phyloP scores from a whole-genome alignment of 2,113 vertebrate species.

The Triplophysa rosa region DNA sequence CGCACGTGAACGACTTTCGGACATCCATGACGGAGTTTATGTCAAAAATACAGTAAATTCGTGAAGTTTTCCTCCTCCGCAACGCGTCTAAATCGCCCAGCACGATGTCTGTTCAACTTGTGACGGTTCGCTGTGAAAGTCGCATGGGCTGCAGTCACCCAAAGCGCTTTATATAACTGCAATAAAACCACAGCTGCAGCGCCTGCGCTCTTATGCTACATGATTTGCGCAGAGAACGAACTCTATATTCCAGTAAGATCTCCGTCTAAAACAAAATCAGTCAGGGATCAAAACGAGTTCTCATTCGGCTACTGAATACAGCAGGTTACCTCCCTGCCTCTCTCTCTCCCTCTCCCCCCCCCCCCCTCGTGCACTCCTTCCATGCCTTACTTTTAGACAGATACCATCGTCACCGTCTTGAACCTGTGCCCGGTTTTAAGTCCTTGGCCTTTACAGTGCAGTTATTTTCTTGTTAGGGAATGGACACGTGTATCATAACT shows the following conservation, averaged over 20 bases:
- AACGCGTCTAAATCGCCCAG: conserved; percentile 12
- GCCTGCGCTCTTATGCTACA: conserved; percentile 14
- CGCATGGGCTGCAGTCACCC: background rate
- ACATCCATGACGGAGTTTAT: conserved; percentile 45
- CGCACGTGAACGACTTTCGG: conserved; percentile 23
- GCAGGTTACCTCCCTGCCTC: conserved; percentile 26
- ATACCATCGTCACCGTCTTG: conserved; percentile 44
- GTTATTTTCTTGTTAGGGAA: conserved; percentile 26
- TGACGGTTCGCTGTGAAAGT: background rate
- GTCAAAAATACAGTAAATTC: background rate
- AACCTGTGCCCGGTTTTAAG: conserved; percentile 47
- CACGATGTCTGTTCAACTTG: background rate
- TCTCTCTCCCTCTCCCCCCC: conserved; percentile 15
- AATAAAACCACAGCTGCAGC: conserved; percentile 12
- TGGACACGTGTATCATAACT: conserved; percentile 8
- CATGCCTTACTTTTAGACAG: conserved; percentile 35
- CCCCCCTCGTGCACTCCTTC: conserved; percentile 12
- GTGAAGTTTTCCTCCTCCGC: background rate
- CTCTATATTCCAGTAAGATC: background rate
- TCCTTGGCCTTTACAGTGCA: conserved; percentile 32
- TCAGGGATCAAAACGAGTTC: conserved; percentile 13
- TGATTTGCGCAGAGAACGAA: background rate
- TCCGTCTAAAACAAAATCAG: conserved; percentile 25
- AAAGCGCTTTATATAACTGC: background rate
- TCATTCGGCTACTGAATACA: conserved; percentile 26